Evolutionary conservation across 2,797 vertebrate genomes (phyloP).

Genomic region (Synanceia verrucosa): DNA sequence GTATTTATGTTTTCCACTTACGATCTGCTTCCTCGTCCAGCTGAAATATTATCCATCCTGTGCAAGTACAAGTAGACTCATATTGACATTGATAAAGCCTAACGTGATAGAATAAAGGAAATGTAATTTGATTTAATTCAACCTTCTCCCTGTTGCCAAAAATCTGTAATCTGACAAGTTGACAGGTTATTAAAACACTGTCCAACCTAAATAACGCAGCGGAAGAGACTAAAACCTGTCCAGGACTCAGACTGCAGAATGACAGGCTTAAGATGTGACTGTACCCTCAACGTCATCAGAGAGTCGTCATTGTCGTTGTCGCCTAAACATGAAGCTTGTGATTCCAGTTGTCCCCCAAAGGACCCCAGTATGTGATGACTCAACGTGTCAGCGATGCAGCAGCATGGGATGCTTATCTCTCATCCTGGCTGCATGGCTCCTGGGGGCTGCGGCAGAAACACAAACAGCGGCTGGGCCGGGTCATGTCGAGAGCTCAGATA

Average conservation of each 20-base stretch:
- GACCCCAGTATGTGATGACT: conserved; percentile 61
- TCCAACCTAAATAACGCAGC: neutral
- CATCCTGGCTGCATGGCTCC: conserved; percentile 52
- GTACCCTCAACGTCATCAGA: neutral
- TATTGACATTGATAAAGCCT: neutral
- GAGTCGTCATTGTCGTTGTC: neutral
- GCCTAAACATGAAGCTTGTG: conserved; percentile 14
- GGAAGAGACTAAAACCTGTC: neutral
- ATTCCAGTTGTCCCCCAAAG: neutral
- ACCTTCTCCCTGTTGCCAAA: conserved; percentile 21
- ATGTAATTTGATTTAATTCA: conserved; percentile 23
- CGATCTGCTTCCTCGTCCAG: neutral
- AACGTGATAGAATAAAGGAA: neutral
- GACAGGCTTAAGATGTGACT: neutral
- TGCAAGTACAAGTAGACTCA: neutral
- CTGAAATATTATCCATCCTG: neutral
- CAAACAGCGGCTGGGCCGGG: conserved; percentile 50
- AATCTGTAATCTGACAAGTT: neutral
- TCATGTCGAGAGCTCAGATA: conserved; percentile 57
- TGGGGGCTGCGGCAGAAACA: conserved; percentile 48
- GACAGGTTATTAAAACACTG: conserved; percentile 14
- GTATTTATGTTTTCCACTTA: neutral
- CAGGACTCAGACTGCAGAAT: neutral
- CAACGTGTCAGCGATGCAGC: conserved; percentile 52
- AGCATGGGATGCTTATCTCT: conserved; percentile 63